Conservation (phyloP, 2,113 vertebrate genomes). For the Syrrhaptes paradoxus region DNA sequence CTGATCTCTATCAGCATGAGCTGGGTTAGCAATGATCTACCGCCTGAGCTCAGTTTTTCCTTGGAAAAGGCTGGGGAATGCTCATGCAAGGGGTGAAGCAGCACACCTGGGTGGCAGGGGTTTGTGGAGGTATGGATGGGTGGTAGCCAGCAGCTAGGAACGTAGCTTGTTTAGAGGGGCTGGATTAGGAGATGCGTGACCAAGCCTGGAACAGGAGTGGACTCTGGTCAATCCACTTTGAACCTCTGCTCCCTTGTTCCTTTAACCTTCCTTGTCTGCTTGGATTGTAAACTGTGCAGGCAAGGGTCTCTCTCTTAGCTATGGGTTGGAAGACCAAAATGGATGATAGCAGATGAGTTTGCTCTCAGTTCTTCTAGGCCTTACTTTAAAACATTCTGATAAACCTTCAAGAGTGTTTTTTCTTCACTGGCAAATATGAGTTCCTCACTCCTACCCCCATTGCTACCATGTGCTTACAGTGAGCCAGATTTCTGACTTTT, state of each 20-base stretch:
- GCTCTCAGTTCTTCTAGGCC: not conserved
- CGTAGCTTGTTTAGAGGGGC: not conserved
- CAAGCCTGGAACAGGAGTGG: not conserved
- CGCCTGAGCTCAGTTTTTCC: not conserved
- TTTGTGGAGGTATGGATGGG: not conserved
- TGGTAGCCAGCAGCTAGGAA: not conserved
- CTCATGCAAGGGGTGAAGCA: not conserved
- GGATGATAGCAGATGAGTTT: not conserved
- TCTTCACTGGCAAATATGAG: not conserved
- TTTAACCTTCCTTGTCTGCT: not conserved
- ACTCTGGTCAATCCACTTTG: not conserved
- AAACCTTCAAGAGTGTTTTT: not conserved
- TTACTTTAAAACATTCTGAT: not conserved
- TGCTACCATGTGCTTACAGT: not conserved
- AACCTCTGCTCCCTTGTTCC: not conserved
- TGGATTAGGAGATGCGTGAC: not conserved
- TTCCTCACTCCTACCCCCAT: not conserved
- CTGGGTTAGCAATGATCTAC: not conserved
- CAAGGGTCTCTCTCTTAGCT: not conserved
- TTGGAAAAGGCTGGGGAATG: not conserved
- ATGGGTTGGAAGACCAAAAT: not conserved
- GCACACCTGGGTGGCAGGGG: not conserved
- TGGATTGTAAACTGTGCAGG: not conserved
- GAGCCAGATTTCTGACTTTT: not conserved
- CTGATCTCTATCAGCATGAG: not conserved